Evolutionary conservation across 2,888 invertebrate genomes (phyloP), one percentile per base, ranked within the genome.

Genomic region (Deroplatys truncata): DNA sequence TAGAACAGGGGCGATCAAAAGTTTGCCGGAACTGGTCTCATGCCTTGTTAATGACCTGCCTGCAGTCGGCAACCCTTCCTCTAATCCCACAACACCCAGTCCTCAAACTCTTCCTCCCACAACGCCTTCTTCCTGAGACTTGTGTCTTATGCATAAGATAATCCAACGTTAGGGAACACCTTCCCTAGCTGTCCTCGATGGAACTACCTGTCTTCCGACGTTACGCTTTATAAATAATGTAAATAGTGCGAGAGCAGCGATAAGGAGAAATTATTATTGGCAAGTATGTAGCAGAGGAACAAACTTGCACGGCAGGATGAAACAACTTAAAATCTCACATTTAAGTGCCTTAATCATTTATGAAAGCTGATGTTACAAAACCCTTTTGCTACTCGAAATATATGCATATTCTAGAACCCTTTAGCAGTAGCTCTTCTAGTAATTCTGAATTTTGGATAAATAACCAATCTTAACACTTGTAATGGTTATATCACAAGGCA

Each of bases 81-180:
- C 56, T 72, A 72, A 72, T 72, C 56, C 56, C 56, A 72, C 56
- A 72, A 72, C 20, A 86, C 72, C 56, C 49, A 49, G 25, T n/a
- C 25, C 49, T 28, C 49, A 85, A 49, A 85, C 86, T 86, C 86
- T 72, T 31, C 72, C 56, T 49, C 82, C 86, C 86, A 72, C 56
- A 72, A 72, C 56, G 56, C 56, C 56, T 72, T 72, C 56, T 72
- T 72, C 25, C 86, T 86, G 29, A 56, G 29, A 72, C 72, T 86
- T 86, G 86, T 86, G 56, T 82, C 82, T 28, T 82, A 28, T 82
- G 86, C 86, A 82, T 86, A 86, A 86, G 86, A 86, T 86, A 28
- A 82, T 56, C 86, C 28, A 8, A 8, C 29, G 72, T 31, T 84
- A 84, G 56, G 56, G 56, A 56, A 56, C 56, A 20, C 56, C 56